Evolutionary conservation across 2,888 invertebrate genomes (phyloP), one percentile per base, ranked within the genome.

Genomic region (Dione juno): DNA sequence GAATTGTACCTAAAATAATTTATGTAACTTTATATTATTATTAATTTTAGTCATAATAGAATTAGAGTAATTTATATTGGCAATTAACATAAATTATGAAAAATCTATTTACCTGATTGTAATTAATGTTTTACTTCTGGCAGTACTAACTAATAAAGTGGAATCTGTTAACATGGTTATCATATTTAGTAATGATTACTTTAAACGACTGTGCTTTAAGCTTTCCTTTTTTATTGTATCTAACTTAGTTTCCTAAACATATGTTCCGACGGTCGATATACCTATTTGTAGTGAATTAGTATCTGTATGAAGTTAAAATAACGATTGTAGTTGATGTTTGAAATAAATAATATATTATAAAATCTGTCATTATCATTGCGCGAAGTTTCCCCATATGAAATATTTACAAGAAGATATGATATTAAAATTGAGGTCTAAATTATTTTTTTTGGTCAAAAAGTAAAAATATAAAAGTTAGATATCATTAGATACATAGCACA

Each of bases 1-100:
- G 66, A 74, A 70, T 67, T 69, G 77, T 83, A 83, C 80, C 80
- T 84, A 84, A 83, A 81, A 80, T 84, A 82, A 87, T 80, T 82
- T 84, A 86, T 84, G 77, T 83, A 82, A 81, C 79, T 79, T 64
- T 64, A 64, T 83, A 83, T 81, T 84, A 82, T 81, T 83, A 82
- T 80, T 82, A 81, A 78, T 77, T 79, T 81, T 84, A 85, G 80
- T 61, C 69, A 78, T 79, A 76, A 76, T 84, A 86, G 83, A 77
- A 75, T 82, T 88, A 88, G 83, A 79, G 71, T 86, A 86, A 88
- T 87, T 88, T 87, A 88, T 83, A 86, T 82, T 83, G 80, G 79
- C 75, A 65, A 77, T 77, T 77, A 79, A 78, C 77, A 77, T 70
- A 69, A 71, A 54, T 53, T 70, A 69, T 70, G 74, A 73, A 67